Evolutionary conservation across 2,888 invertebrate species (phyloP).

Genomic region (Dione juno): DNA sequence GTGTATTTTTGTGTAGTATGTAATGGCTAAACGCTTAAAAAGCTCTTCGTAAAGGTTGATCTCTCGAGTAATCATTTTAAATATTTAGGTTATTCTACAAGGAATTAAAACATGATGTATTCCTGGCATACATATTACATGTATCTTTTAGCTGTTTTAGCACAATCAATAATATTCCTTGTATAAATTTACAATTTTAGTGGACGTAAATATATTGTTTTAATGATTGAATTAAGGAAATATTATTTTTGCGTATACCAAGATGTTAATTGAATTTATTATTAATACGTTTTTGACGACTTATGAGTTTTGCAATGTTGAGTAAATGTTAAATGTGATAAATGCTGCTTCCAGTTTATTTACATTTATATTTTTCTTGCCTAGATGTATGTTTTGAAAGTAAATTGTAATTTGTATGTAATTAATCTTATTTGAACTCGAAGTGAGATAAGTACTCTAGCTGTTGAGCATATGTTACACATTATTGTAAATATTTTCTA

Average conservation of each 20-base stretch:
- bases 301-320: conserved; percentile 5
- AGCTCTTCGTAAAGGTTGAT: conserved; percentile 53
- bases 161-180: not conserved
- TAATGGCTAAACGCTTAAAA: conserved; percentile 43
- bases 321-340: conserved; percentile 43
- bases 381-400: conserved; percentile 51
- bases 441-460: conserved; percentile 57
- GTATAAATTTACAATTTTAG: not conserved
- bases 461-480: conserved; percentile 54
- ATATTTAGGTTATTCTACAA: conserved; percentile 2
- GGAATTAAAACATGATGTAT: not conserved
- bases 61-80: conserved; percentile 52
- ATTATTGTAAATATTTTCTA: conserved; percentile 68
- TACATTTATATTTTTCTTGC: conserved; percentile 52
- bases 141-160: too few species aligned
- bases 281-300: not conserved
- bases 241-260: conserved; percentile 7
- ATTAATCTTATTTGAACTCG: conserved; percentile 49
- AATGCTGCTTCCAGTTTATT: conserved; percentile 54
- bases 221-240: conserved; percentile 9
- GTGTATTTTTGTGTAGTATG: not conserved
- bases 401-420: conserved; percentile 33
- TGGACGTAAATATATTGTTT: not conserved
- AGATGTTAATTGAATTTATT: conserved; percentile 11
- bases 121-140: too few species aligned